Evolutionary conservation across 2,797 vertebrate species (phyloP).

Genomic region (Sebastes taczanowskii): DNA sequence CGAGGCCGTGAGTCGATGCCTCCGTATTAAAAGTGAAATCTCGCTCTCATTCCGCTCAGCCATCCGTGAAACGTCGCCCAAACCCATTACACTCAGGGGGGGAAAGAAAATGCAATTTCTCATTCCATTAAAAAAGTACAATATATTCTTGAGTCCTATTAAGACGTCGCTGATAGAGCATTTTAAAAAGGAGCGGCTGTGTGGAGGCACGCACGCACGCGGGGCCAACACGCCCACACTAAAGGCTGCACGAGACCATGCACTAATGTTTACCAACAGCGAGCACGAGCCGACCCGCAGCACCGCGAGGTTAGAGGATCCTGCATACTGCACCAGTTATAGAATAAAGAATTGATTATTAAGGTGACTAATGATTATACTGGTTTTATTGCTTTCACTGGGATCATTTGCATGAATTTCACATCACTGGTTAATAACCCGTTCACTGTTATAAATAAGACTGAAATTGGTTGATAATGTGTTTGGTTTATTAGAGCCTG

Average conservation of each 20-base stretch:
- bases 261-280: conserved; percentile 80
- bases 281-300: neutral
- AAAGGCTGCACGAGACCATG: conserved; percentile 48
- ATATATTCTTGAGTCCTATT: conserved; percentile 95
- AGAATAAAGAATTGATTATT: conserved; percentile 84
- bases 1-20: conserved; percentile 91
- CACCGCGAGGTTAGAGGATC: neutral
- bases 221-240: conserved; percentile 66
- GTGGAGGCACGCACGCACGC: conserved; percentile 42
- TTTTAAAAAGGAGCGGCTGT: conserved; percentile 80
- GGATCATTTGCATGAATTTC: conserved; percentile 93
- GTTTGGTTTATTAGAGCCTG: conserved; percentile 84
- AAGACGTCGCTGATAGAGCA: conserved; percentile 96
- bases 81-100: conserved; percentile 91
- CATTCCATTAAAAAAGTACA: conserved; percentile 95
- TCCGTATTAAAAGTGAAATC: conserved; percentile 93
- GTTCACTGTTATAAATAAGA: conserved; percentile 91
- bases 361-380: conserved; percentile 90
- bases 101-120: conserved; percentile 97
- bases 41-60: conserved; percentile 95
- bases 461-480: conserved; percentile 91
- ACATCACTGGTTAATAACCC: conserved; percentile 93
- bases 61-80: conserved; percentile 95
- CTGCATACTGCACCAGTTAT: neutral
- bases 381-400: conserved; percentile 91